phyloP scores from a whole-genome alignment of 2,888 invertebrate genomes.

The Gastracanthus pulcherrimus region DNA sequence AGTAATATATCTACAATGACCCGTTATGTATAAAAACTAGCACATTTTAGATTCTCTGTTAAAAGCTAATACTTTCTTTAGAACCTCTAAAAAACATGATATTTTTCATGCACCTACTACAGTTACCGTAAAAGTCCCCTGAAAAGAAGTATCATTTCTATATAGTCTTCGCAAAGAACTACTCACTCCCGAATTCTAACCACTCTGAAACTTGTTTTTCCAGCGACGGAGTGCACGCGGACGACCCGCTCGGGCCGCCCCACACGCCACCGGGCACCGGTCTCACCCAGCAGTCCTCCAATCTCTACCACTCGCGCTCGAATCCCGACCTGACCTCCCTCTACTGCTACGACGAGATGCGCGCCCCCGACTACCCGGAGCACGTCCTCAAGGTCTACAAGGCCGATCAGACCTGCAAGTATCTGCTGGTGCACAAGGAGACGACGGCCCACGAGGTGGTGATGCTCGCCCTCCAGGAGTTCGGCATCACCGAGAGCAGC shows the following conservation, averaged over 20 bases:
- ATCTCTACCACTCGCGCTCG: constrained; percentile 91
- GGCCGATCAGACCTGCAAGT: constrained; percentile 98
- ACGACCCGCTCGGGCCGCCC: constrained; percentile 81
- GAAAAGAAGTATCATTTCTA: too few relatives aligned
- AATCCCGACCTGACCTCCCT: constrained; percentile 92
- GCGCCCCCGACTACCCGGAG: constrained; percentile 93
- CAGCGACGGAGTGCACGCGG: constrained; percentile 82
- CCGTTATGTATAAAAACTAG: background rate
- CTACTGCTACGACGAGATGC: constrained; percentile 87
- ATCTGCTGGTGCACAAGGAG: constrained; percentile 96
- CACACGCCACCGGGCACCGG: constrained; percentile 75
- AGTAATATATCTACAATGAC: too few relatives aligned
- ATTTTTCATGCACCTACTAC: too few relatives aligned
- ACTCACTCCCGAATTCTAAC: background rate
- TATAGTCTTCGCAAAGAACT: background rate
- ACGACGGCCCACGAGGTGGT: constrained; percentile 95
- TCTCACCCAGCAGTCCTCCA: constrained; percentile 80
- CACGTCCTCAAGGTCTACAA: constrained; percentile 98
- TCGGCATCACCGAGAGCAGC: constrained; percentile 96
- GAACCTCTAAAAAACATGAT: too few relatives aligned
- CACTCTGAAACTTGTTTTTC: constrained; percentile 46
- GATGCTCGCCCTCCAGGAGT: constrained; percentile 97
- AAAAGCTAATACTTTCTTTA: too few relatives aligned
- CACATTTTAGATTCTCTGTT: too few relatives aligned
- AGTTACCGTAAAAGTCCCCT: too few relatives aligned